A percentile compares a stretch with the other conserved stretches of the same genome.
Conservation (phyloP, 2,113 vertebrate genomes). For the Ctenodactylus gundi region DNA sequence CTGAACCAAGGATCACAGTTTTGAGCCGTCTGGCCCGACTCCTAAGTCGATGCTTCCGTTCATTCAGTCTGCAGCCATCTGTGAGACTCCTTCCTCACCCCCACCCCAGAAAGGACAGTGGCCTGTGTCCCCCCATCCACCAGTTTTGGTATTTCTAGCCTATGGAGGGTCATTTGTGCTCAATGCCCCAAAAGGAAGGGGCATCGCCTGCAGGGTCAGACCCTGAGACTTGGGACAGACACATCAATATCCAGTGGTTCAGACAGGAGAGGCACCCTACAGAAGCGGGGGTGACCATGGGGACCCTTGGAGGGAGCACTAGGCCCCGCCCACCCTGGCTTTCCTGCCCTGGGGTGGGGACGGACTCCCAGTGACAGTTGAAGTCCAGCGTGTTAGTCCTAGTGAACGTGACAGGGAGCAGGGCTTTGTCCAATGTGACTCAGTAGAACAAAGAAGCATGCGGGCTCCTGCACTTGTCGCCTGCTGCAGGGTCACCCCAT, state of each 20-base stretch:
- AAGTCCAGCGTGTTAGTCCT: background rate
- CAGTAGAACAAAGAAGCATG: background rate
- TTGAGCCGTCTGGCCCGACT: background rate
- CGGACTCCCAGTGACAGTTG: background rate
- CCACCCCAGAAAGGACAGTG: background rate
- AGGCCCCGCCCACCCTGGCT: background rate
- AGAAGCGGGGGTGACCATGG: background rate
- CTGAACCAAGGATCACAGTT: conserved; percentile 10
- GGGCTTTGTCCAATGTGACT: background rate
- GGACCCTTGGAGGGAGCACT: background rate
- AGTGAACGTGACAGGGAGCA: background rate
- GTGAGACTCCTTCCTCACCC: background rate
- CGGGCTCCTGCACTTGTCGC: background rate
- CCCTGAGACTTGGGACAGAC: background rate
- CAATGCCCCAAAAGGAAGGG: background rate
- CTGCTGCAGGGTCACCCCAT: rapidly evolving
- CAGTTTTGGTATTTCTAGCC: background rate
- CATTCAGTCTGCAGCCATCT: background rate
- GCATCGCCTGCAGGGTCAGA: background rate
- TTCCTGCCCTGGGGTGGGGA: background rate
- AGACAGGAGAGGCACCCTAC: background rate
- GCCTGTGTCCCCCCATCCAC: too few species aligned
- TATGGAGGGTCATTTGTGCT: background rate
- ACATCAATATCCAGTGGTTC: background rate
- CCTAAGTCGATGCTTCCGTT: background rate